Evolutionary conservation across 2,797 vertebrate genomes (phyloP).

Genomic region (Aythya fuligula): DNA sequence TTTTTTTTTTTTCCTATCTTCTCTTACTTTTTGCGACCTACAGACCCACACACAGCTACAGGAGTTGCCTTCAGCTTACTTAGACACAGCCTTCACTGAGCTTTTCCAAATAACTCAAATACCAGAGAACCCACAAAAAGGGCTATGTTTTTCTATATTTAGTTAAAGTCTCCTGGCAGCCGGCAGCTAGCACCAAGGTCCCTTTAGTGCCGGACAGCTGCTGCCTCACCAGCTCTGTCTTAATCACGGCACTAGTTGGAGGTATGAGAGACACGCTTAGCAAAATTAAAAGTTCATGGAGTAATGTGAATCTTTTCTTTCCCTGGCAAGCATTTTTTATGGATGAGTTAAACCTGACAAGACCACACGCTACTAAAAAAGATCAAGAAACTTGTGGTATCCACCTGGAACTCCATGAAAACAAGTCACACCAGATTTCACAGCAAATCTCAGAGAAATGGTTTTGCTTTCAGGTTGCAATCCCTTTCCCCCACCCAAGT

Average conservation of each 20-base stretch:
- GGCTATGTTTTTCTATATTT: slow-evolving; percentile 10
- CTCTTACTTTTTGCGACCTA: neutral
- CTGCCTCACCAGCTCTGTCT: neutral
- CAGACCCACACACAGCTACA: rapidly evolving
- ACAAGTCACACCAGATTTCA: neutral
- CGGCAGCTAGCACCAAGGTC: neutral
- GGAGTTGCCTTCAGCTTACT: neutral
- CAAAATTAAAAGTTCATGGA: neutral
- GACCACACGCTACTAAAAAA: neutral
- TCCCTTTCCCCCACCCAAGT: neutral
- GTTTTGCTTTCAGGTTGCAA: neutral
- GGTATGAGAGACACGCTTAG: neutral
- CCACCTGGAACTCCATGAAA: neutral
- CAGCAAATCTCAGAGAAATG: neutral
- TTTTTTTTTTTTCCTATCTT: neutral
- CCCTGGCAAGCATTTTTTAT: neutral
- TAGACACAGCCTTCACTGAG: neutral
- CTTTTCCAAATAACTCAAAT: slow-evolving; percentile 36
- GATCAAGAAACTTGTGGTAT: neutral
- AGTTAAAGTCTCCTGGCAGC: neutral
- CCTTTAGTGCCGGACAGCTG: neutral
- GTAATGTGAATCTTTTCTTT: neutral
- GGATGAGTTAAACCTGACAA: neutral
- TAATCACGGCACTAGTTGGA: neutral
- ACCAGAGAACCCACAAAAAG: slow-evolving; percentile 37